Base-by-base conservation (phyloP, 1,140 invertebrate genomes). In the Probaryconus sp. region DNA sequence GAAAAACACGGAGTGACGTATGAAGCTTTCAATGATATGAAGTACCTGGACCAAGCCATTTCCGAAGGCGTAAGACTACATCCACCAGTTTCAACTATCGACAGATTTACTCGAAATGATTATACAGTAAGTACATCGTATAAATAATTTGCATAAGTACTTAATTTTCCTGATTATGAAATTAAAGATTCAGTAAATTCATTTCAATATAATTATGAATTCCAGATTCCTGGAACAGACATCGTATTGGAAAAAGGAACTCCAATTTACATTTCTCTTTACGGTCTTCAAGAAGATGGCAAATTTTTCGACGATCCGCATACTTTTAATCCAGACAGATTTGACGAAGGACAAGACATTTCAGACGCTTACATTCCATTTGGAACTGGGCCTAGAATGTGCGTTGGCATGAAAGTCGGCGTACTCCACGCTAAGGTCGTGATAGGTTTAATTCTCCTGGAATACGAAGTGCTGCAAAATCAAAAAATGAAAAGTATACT, bases 371-470 rank as follows among this genome's bases (percentile, higher is more conserved):
- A 76, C 18, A 80, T 81, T 14, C 72, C 80, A 0, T 79, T 81
- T 43, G 77, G 78, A 1, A 70, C 45, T 7, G 79, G 76, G 13
- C 76, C 78, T 5, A 75, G 78, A 58, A 79, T 79, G 76, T 81
- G 78, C 24, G 65, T 79, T 9, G 79, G 79, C 79, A 87, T 89
- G 83, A 88, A 92, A 56, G 90, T 93, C 43, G 93, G 92, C 2
- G 63, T 91, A 3, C 77, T 93, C 37, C 91, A 93, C 70, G 87
- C 90, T 0, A 94, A 94, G 84, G 75, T 92, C 7, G 90, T 91
- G 5, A 43, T 91, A 21, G 83, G 83, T 0, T 81, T 87, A 33
- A 82, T 91, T 18, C 45, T 91, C 4, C 80, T 79, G 14, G 75
- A 85, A 3, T 89, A 88, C 67, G 78, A 81, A 51, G 81, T 91